A percentile compares a stretch with the other conserved stretches of the same genome.
These are phyloP conservation scores for Rhynchonycteris naso DNA, from an alignment of 2,797 vertebrate species.

Conservation along the genomic window DNA sequence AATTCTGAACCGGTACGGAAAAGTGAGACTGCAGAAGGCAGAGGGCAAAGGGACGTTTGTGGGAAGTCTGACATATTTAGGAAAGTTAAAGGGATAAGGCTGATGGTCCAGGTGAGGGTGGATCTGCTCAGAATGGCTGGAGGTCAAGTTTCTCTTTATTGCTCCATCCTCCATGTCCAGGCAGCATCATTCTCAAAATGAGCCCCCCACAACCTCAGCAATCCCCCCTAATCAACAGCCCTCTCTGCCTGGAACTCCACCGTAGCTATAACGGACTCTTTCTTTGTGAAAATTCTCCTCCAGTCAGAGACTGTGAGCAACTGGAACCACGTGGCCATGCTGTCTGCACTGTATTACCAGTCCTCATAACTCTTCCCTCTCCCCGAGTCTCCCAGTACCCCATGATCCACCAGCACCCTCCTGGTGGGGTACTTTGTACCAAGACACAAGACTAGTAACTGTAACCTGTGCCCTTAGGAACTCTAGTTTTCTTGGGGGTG, in stretches of 20 bases:
- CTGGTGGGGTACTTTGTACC: fast-evolving
- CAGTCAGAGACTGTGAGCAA: too few species aligned
- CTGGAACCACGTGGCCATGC: fast-evolving
- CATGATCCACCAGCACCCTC: neutral
- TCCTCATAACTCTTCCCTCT: neutral
- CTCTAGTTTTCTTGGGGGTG: neutral
- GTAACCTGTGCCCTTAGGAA: fast-evolving
- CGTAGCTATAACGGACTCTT: neutral
- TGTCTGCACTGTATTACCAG: neutral
- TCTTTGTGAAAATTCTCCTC: fast-evolving
- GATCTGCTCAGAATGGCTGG: neutral
- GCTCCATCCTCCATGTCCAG: neutral
- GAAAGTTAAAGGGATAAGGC: neutral
- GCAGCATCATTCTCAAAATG: neutral
- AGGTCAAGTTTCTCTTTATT: neutral
- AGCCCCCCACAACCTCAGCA: neutral
- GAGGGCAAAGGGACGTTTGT: neutral
- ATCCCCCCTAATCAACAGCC: too few species aligned
- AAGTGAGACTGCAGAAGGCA: neutral
- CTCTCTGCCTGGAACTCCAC: fast-evolving
- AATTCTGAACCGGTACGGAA: neutral
- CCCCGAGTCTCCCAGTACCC: neutral
- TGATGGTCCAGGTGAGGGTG: fast-evolving
- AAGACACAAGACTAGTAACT: fast-evolving
- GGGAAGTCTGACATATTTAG: neutral